phyloP scores from a whole-genome alignment of 2,797 vertebrate species.

The Parotocinclus haroldoi region DNA sequence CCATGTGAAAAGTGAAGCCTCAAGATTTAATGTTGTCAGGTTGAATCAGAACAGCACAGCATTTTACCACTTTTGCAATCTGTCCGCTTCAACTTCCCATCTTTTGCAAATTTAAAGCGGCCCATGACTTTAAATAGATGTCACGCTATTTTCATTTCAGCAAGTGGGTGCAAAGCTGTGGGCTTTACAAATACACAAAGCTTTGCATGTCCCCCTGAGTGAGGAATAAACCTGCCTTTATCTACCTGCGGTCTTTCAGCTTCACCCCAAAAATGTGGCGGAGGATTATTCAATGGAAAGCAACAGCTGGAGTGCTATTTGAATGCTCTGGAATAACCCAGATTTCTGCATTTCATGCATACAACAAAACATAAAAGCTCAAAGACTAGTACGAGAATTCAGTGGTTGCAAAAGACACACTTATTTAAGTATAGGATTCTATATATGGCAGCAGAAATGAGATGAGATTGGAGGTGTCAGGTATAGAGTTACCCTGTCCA shows the following conservation, averaged over 20 bases:
- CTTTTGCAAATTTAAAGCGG: conserved; percentile 46
- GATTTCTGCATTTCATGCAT: background rate
- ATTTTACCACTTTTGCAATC: conserved; percentile 33
- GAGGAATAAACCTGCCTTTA: conserved; percentile 21
- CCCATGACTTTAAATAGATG: conserved; percentile 41
- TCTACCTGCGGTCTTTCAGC: conserved; percentile 9
- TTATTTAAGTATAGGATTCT: too few species aligned
- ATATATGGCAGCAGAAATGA: too few species aligned
- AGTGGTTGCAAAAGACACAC: too few species aligned
- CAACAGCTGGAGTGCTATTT: conserved; percentile 18
- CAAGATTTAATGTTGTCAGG: conserved; percentile 50
- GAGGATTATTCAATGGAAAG: background rate
- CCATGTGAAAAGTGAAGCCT: conserved; percentile 50
- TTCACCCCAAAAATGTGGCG: conserved; percentile 2
- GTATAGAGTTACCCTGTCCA: too few species aligned
- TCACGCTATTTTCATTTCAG: conserved; percentile 44
- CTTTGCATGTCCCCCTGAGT: conserved; percentile 15
- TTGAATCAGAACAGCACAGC: conserved; percentile 53
- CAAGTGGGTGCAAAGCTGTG: conserved; percentile 36
- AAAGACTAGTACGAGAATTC: too few species aligned
- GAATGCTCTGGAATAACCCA: background rate
- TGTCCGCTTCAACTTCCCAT: conserved; percentile 25
- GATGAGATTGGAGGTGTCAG: too few species aligned
- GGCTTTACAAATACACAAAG: conserved; percentile 36
- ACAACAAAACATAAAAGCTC: too few species aligned